Percentiles rank a stretch among this genome's conserved stretches.
These are phyloP conservation scores for Hydrotaea cyrtoneurina DNA, from an alignment of 2,888 invertebrate genomes.

Conservation along the genomic window DNA sequence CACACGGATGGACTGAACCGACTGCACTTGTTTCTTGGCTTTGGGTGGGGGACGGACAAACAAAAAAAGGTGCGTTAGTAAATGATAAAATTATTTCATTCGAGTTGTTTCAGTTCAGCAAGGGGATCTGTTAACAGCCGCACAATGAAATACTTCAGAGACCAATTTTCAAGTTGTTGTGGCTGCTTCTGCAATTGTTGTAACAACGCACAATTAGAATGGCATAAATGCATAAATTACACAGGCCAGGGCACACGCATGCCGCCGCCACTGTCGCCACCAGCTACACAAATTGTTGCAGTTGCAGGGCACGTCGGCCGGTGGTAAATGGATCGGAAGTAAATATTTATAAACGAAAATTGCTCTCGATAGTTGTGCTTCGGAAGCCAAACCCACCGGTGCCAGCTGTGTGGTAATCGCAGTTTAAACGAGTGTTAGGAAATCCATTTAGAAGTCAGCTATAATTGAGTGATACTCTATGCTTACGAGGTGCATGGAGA, in stretches of 20 bases:
- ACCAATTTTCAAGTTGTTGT: constrained; percentile 39
- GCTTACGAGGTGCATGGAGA: too few species aligned
- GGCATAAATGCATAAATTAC: constrained; percentile 46
- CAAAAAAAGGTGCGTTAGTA: constrained; percentile 55
- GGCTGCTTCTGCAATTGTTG: constrained; percentile 21
- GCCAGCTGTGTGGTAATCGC: neutral
- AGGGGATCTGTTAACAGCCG: neutral
- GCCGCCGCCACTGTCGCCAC: neutral
- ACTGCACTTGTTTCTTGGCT: constrained; percentile 8
- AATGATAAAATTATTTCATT: constrained; percentile 51
- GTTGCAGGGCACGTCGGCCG: neutral
- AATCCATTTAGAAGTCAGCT: constrained; percentile 14
- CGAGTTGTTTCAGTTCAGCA: constrained; percentile 18
- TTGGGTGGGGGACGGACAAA: too few species aligned
- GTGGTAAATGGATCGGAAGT: constrained; percentile 55
- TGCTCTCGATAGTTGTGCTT: neutral
- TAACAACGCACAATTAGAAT: constrained; percentile 58
- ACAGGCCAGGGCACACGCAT: constrained; percentile 15
- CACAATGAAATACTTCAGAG: constrained; percentile 10
- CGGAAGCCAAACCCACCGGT: neutral
- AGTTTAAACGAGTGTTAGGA: constrained; percentile 11
- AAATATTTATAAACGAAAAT: constrained; percentile 48
- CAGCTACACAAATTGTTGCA: neutral
- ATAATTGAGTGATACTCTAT: constrained; percentile 16
- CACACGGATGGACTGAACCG: neutral